Conservation (phyloP, 1,140 invertebrate genomes). For the Panonychus citri region DNA sequence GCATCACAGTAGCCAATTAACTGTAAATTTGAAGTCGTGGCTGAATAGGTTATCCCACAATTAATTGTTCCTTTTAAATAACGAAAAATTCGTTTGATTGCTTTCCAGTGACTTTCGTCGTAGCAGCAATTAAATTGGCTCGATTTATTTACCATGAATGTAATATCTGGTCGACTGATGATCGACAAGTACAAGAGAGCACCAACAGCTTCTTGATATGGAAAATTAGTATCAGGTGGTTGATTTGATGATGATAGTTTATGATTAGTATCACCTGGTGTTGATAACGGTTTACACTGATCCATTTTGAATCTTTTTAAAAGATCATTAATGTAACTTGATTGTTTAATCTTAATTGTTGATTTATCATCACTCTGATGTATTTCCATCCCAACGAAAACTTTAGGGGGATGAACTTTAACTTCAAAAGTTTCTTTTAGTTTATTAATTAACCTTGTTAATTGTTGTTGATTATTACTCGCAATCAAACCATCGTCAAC, state of each 20-base stretch:
- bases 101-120: conserved; percentile 15
- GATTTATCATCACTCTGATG: not conserved
- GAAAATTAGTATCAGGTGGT: not conserved
- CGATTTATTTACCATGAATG: not conserved
- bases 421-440: not conserved
- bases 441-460: not conserved
- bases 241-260: not conserved
- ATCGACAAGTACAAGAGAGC: not conserved
- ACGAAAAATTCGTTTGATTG: conserved; percentile 16
- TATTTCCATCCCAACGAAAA: not conserved
- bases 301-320: not conserved
- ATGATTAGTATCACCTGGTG: not conserved
- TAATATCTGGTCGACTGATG: conserved; percentile 6
- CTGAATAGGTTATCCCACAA: not conserved
- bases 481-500: conserved; percentile 26
- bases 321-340: no score
- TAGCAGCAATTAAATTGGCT: not conserved
- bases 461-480: not conserved
- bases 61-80: conserved; percentile 15
- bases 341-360: no score
- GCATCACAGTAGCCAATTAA: not conserved
- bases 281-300: not conserved
- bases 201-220: conserved; percentile 2
- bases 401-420: not conserved
- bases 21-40: not conserved